These are phyloP conservation scores for Dioctria linearis DNA, from an alignment of 2,888 invertebrate species.

Conservation along the genomic window DNA sequence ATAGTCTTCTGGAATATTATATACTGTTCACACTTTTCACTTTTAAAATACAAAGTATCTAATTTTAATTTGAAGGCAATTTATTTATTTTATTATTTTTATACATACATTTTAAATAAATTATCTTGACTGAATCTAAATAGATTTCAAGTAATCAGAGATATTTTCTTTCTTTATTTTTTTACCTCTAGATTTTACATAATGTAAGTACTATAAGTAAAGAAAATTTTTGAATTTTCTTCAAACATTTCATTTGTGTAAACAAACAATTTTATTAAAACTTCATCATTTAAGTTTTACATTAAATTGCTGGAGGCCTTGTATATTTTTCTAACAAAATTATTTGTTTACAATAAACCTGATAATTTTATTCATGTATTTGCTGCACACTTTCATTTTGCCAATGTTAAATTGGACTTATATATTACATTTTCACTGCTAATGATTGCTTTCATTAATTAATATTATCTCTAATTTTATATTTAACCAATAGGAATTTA, in stretches of 20 bases:
- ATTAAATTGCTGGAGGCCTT: not conserved
- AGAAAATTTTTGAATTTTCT: no score
- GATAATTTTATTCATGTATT: not conserved
- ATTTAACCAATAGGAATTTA: not conserved
- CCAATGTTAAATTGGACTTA: slow-evolving; percentile 18
- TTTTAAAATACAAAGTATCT: slow-evolving; percentile 46
- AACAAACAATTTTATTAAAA: not conserved
- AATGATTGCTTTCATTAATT: not conserved
- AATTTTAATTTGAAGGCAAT: slow-evolving; percentile 46
- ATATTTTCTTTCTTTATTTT: no score
- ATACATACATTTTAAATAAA: not conserved
- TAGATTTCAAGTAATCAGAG: no score
- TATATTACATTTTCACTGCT: not conserved
- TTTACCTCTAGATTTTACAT: not conserved
- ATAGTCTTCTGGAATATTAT: slow-evolving; percentile 39
- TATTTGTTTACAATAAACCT: not conserved
- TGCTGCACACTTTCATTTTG: not conserved
- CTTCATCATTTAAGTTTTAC: not conserved
- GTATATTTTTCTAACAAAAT: not conserved
- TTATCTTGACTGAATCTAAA: not conserved
- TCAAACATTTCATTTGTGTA: not conserved
- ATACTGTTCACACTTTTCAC: slow-evolving; percentile 32
- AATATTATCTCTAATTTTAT: slow-evolving; percentile 8
- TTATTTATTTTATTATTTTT: slow-evolving; percentile 33
- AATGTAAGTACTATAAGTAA: not conserved